Evolutionary conservation across 53 echinoderm and acorn worm species (phyloP), one percentile per base, ranked within the genome.

Genomic region (Glandiceps talaboti): DNA sequence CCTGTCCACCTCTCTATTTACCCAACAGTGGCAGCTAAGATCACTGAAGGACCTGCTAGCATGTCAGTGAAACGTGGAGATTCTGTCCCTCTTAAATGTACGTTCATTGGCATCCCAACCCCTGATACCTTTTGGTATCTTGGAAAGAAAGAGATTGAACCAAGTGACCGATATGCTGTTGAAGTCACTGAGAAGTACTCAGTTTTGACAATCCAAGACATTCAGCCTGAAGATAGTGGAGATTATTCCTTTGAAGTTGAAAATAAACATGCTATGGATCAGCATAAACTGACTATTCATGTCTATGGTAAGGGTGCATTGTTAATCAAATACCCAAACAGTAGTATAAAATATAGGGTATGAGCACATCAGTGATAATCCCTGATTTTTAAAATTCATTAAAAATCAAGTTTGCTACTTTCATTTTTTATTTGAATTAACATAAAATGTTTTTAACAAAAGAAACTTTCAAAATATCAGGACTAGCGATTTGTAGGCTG

Each of bases 41-140:
- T 99, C 79, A 32, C 82, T 28, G 94, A 94, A 27, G 99, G 99
- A 26, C 99, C 99, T 10, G 86, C 91, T 29, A 91, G 82, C 75
- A 75, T 99, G 74, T 85, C 93, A 0, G 91, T 99, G 77, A 87
- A 88, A 74, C 83, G 82, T 25, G 94, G 93, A 30, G 88, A 91
- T 10, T 81, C 89, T 6, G 82, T 89, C 80, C 85, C 82, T 27
- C 84, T 89, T 30, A 91, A 89, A 74, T 94, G 91, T 81, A 82
- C 84, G 73, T 91, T 99, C 31, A 86, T 81, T 30, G 99, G 99
- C 0, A 82, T 83, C 30, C 99, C 99, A 27, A 83, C 86, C 76
- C 99, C 99, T 14, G 82, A 91, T 14, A 84, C 91, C 80, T 83
- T 84, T 45, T 99, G 99, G 99, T 85, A 86, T 30, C 88, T 82